Percentiles rank a stretch among this genome's conserved stretches.
phyloP scores from a whole-genome alignment of 1,140 invertebrate species.

The Drosophila tani region DNA sequence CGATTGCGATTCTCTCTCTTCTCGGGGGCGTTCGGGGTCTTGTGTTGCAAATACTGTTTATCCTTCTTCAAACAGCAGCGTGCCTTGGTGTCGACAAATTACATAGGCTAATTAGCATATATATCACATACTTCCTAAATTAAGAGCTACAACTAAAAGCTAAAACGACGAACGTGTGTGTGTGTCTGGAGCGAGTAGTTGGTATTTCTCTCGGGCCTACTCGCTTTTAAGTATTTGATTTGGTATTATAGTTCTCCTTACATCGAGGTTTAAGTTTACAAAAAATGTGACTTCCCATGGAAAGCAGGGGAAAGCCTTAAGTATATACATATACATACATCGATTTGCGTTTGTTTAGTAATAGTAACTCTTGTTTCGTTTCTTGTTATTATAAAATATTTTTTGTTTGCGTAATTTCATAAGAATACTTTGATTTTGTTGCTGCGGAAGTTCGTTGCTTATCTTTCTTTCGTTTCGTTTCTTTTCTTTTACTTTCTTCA shows the following conservation, averaged over 20 bases:
- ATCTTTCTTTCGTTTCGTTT: constrained; percentile 41
- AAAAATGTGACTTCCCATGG: constrained; percentile 37
- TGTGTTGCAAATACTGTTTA: constrained; percentile 51
- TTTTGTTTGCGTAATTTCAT: constrained; percentile 69
- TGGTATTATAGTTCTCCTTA: constrained; percentile 78
- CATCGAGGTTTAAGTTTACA: constrained; percentile 26
- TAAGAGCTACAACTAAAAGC: constrained; percentile 48
- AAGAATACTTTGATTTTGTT: constrained; percentile 75
- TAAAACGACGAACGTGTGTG: constrained; percentile 32
- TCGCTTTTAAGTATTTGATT: constrained; percentile 51
- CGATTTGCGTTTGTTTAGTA: constrained; percentile 36
- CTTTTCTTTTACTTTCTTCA: constrained; percentile 17
- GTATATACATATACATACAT: constrained; percentile 57
- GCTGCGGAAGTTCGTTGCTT: constrained; percentile 66
- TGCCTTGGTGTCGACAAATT: constrained; percentile 43
- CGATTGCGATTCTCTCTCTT: constrained; percentile 3
- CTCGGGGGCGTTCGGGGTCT: constrained; percentile 18
- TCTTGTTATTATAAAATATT: constrained; percentile 28
- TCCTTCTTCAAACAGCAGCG: constrained; percentile 28
- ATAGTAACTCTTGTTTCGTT: constrained; percentile 56
- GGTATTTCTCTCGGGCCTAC: constrained; percentile 3
- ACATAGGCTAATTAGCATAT: constrained; percentile 54
- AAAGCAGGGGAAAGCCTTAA: constrained; percentile 19
- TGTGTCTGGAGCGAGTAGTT: constrained; percentile 19
- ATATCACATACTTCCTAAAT: constrained; percentile 54